Evolutionary conservation across 2,888 invertebrate species (phyloP), one percentile per base, ranked within the genome.

Genomic region (Celastrina argiolus): DNA sequence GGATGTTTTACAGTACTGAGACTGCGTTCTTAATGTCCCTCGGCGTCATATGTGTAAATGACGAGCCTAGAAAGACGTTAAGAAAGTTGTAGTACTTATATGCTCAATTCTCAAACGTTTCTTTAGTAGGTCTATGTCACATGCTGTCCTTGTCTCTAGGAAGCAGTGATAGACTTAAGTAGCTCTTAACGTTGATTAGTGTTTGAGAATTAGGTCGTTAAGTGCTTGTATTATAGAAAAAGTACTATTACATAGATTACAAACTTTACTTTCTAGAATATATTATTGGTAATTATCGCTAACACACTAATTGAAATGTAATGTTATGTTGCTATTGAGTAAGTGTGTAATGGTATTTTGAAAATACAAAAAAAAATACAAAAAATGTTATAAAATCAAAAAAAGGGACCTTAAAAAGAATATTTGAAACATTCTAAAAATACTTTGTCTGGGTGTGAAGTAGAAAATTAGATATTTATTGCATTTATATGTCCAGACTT

Each of bases 401-500:
- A 51, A 51, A 26, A 22, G 51, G 26, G 51, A 51, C 51, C 22
- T 5, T 36, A 36, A 36, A 36, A 12, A 12, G 4, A 31, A 45
- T 18, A 45, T 12, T 51, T 22, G 12, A 14, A 10, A 26, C 4
- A 8, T 22, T 51, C 0, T 12, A 51, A 16, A 10, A 36, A 36
- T 10, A 36, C 8, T 26, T 51, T 16, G 51, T 51, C 51, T 51
- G 51, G 51, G 12, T 36, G 8, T 8, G 36, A 51, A 10, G 51
- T 51, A 51, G 51, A 26, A 22, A 51, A 51, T 26, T 51, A 22
- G 22, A 10, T 51, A 51, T 51, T 51, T 51, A 26, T 51, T 51
- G 51, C 51, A 51, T 51, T 51, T 51, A 51, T 51, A 22, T 51
- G 26, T 51, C 51, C 51, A 51, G 51, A 51, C 22, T 51, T 4